Conservation (phyloP, 2,888 invertebrate species). For the Caenorhabditis becei region DNA sequence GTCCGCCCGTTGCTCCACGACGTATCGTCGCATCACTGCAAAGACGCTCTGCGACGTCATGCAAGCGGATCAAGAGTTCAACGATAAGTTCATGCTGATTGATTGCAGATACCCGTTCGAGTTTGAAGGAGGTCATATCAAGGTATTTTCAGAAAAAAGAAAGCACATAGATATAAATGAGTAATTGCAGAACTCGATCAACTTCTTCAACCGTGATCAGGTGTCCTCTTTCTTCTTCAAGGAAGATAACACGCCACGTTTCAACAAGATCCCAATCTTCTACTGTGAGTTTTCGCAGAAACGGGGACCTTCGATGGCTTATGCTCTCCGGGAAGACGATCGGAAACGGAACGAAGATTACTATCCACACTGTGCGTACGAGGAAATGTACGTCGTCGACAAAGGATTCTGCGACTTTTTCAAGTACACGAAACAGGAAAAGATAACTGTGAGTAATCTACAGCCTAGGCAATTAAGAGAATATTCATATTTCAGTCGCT, state of each 20-base stretch:
- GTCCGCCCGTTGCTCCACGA: conserved; percentile 25
- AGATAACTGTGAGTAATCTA: background rate
- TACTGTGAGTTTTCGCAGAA: conserved; percentile 94
- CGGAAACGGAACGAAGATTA: conserved; percentile 88
- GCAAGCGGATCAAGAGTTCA: conserved; percentile 18
- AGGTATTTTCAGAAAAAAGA: conserved; percentile 18
- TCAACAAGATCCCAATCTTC: conserved; percentile 62
- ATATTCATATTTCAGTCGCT: conserved; percentile 27
- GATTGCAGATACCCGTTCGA: conserved; percentile 71
- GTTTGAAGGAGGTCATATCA: conserved; percentile 66
- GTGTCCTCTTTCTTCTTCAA: conserved; percentile 53
- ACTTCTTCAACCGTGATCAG: conserved; percentile 49
- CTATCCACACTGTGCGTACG: conserved; percentile 88
- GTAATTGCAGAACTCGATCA: conserved; percentile 58
- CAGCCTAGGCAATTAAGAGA: conserved; percentile 2
- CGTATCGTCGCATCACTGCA: conserved; percentile 58
- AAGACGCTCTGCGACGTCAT: conserved; percentile 45
- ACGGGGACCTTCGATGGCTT: conserved; percentile 90
- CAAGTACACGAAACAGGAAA: background rate
- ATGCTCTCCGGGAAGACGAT: conserved; percentile 90
- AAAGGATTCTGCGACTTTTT: conserved; percentile 91
- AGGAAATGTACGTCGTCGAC: conserved; percentile 93
- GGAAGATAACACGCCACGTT: background rate
- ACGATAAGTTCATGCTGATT: conserved; percentile 49
- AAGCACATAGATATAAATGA: too few relatives aligned